Percentiles rank a stretch among this genome's conserved stretches.
Conservation (phyloP, 2,797 vertebrate genomes). For the Orestias chungarensis region DNA sequence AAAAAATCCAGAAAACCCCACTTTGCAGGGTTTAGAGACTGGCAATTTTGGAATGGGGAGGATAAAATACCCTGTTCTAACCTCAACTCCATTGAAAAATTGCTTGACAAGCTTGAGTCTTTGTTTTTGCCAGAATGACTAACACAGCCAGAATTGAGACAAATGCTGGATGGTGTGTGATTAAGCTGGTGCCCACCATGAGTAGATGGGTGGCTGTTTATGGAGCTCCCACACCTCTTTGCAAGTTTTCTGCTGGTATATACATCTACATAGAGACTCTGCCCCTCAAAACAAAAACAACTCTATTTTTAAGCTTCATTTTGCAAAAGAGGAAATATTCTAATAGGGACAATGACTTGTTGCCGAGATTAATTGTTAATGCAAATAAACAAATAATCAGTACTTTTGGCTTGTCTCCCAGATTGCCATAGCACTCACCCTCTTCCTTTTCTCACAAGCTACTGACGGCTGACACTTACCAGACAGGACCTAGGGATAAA, state of each 20-base stretch:
- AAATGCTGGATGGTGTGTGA: neutral
- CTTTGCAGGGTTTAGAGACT: neutral
- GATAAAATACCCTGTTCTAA: too few species aligned
- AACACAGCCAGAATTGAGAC: neutral
- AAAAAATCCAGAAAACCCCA: neutral
- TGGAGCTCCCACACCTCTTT: neutral
- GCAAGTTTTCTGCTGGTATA: neutral
- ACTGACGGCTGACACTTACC: slow-evolving; percentile 57
- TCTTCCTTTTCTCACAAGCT: slow-evolving; percentile 23
- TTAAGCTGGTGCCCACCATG: neutral
- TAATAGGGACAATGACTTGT: neutral
- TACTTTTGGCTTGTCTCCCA: slow-evolving; percentile 45
- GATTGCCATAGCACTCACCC: slow-evolving; percentile 32
- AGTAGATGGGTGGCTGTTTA: neutral
- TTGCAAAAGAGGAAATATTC: neutral
- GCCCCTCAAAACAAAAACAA: neutral
- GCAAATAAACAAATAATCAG: neutral
- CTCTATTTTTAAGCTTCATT: neutral
- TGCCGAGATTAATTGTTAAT: neutral
- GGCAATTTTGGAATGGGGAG: neutral
- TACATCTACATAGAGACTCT: neutral
- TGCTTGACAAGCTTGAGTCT: neutral
- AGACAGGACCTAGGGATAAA: slow-evolving; percentile 62
- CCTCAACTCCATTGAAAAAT: neutral
- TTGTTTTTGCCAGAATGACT: neutral